These are phyloP conservation scores for Plutella xylostella DNA, from an alignment of 2,888 invertebrate genomes.

Conservation along the genomic window DNA sequence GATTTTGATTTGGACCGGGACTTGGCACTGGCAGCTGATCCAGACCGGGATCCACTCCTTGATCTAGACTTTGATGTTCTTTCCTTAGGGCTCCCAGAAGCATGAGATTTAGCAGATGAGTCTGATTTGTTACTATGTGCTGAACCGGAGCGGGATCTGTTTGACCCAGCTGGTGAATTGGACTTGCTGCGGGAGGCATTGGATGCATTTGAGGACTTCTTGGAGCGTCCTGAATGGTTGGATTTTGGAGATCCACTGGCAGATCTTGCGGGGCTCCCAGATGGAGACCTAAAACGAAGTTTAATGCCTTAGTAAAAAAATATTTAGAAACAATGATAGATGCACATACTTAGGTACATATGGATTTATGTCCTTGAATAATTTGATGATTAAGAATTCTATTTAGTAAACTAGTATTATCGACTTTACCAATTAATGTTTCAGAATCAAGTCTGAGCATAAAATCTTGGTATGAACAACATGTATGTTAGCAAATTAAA, in stretches of 20 bases:
- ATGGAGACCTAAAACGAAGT: slow-evolving; percentile 41
- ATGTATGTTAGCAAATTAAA: background rate
- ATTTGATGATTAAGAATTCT: too few species aligned
- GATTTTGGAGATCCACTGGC: slow-evolving; percentile 59
- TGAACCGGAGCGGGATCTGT: slow-evolving; percentile 46
- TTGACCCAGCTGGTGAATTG: slow-evolving; percentile 49
- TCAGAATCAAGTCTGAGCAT: too few species aligned
- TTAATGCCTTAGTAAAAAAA: background rate
- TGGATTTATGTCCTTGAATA: too few species aligned
- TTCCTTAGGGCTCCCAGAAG: slow-evolving; percentile 46
- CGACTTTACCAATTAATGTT: too few species aligned
- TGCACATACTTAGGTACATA: background rate
- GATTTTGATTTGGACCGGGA: slow-evolving; percentile 19
- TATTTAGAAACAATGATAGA: background rate
- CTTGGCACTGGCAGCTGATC: slow-evolving; percentile 16
- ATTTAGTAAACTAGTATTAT: too few species aligned
- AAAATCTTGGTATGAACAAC: too few species aligned
- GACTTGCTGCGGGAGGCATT: slow-evolving; percentile 54
- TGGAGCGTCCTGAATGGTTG: slow-evolving; percentile 38
- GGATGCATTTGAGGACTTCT: slow-evolving; percentile 46
- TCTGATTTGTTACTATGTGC: slow-evolving; percentile 58
- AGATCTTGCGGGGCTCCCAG: slow-evolving; percentile 48
- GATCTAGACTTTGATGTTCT: slow-evolving; percentile 45
- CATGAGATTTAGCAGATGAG: slow-evolving; percentile 51
- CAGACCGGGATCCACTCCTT: slow-evolving; percentile 33